These are phyloP conservation scores for Neolamprologus devosi DNA, from an alignment of 2,113 vertebrate species.

Conservation along the genomic window DNA sequence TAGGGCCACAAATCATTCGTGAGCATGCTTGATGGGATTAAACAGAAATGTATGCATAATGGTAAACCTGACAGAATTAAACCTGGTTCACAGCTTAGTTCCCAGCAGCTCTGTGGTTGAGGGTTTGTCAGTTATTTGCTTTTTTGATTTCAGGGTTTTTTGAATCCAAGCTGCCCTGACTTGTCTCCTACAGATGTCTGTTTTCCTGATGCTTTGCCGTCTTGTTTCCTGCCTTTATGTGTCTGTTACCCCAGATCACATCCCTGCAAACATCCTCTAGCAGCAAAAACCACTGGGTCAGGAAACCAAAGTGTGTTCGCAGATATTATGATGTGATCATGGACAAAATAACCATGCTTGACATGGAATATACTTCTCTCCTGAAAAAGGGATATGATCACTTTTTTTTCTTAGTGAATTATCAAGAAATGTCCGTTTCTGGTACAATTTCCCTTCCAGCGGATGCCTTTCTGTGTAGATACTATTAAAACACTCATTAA, in stretches of 20 bases:
- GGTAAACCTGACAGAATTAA: background rate
- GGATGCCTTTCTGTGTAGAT: background rate
- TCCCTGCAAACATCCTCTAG: background rate
- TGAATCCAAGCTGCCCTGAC: background rate
- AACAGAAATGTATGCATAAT: background rate
- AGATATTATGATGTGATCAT: background rate
- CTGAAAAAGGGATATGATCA: background rate
- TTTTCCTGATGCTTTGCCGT: background rate
- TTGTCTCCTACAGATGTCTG: background rate
- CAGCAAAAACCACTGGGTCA: background rate
- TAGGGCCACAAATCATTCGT: background rate
- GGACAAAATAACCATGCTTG: background rate
- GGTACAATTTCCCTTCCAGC: background rate
- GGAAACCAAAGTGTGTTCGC: background rate
- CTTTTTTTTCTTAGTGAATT: background rate
- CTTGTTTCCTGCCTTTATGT: slow-evolving; percentile 1
- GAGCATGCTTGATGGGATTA: background rate
- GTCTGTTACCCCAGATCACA: background rate
- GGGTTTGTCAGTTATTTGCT: background rate
- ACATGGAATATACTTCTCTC: background rate
- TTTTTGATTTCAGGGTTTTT: background rate
- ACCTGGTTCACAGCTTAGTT: background rate
- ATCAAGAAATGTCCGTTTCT: background rate
- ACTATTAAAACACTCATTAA: background rate
- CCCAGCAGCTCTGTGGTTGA: background rate